Evolutionary conservation across 2,113 vertebrate species (phyloP).

Genomic region (Hydrolagus affinis): DNA sequence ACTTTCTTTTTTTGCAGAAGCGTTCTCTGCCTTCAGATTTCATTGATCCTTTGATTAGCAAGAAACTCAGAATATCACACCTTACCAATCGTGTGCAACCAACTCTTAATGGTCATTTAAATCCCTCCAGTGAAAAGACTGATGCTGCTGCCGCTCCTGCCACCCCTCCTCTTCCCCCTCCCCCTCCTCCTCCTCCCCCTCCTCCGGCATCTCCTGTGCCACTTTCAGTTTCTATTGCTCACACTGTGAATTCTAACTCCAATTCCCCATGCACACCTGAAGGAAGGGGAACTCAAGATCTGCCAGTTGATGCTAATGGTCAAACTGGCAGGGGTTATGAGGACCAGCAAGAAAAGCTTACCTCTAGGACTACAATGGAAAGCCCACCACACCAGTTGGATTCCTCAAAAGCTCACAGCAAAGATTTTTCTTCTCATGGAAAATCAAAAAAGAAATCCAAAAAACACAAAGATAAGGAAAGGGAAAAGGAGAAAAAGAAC

Average conservation of each 20-base stretch:
- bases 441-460: constrained; percentile 72
- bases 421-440: constrained; percentile 41
- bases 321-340: constrained; percentile 57
- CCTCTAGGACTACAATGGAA: constrained; percentile 51
- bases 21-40: constrained; percentile 55
- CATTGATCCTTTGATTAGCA: constrained; percentile 65
- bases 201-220: constrained; percentile 43
- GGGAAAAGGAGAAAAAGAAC: constrained; percentile 49
- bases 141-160: constrained; percentile 34
- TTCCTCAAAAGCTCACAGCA: constrained; percentile 35
- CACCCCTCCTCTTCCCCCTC: constrained; percentile 41
- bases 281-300: constrained; percentile 70
- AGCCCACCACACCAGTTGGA: constrained; percentile 41
- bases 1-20: constrained; percentile 54
- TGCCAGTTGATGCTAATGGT: constrained; percentile 58
- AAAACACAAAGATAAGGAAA: constrained; percentile 69
- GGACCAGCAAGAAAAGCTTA: constrained; percentile 62
- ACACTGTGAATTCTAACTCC: constrained; percentile 63
- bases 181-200: constrained; percentile 37
- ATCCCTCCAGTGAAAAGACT: constrained; percentile 50
- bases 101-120: constrained; percentile 47
- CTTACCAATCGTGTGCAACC: constrained; percentile 57
- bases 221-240: constrained; percentile 55
- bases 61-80: constrained; percentile 74
- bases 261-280: constrained; percentile 75